Evolutionary conservation across 2,113 vertebrate species (phyloP).

Genomic region (Oenanthe melanoleuca): DNA sequence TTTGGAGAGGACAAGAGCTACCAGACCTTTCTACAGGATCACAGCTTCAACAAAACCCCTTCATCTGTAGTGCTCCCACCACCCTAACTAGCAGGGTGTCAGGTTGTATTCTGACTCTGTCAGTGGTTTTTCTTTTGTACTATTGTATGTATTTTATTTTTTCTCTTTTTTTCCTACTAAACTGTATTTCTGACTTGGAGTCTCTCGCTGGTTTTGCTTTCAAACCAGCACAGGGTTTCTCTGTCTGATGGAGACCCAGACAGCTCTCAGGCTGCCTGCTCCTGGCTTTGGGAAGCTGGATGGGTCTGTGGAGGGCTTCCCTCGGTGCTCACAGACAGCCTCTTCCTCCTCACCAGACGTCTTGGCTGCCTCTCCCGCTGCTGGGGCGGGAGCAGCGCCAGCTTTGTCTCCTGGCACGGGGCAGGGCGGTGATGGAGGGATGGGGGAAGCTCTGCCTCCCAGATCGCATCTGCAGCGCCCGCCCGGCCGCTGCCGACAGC

Average conservation of each 20-base stretch:
- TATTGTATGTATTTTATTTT: too few relatives aligned
- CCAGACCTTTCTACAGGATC: too few relatives aligned
- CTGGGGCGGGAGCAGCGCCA: not conserved
- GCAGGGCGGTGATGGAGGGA: not conserved
- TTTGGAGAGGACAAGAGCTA: too few relatives aligned
- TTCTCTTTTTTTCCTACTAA: too few relatives aligned
- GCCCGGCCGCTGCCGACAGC: not conserved
- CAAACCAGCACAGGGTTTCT: not conserved
- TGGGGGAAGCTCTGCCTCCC: not conserved
- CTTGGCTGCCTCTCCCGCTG: not conserved
- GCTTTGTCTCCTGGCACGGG: not conserved
- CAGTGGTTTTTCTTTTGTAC: too few relatives aligned
- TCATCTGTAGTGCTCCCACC: too few relatives aligned
- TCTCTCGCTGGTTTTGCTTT: too few relatives aligned
- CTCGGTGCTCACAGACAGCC: not conserved
- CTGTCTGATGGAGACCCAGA: not conserved
- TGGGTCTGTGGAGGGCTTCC: not conserved
- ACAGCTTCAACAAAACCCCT: too few relatives aligned
- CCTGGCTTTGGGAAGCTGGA: too few relatives aligned
- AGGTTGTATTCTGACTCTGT: too few relatives aligned
- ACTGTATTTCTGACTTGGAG: too few relatives aligned
- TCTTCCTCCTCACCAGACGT: slow-evolving; percentile 1
- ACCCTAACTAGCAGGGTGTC: too few relatives aligned
- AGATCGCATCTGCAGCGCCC: not conserved
- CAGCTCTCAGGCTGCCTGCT: not conserved